Percentiles rank a stretch among this genome's conserved stretches.
These are phyloP conservation scores for Drosophila sucinea DNA, from an alignment of 1,140 invertebrate species.

Conservation along the genomic window DNA sequence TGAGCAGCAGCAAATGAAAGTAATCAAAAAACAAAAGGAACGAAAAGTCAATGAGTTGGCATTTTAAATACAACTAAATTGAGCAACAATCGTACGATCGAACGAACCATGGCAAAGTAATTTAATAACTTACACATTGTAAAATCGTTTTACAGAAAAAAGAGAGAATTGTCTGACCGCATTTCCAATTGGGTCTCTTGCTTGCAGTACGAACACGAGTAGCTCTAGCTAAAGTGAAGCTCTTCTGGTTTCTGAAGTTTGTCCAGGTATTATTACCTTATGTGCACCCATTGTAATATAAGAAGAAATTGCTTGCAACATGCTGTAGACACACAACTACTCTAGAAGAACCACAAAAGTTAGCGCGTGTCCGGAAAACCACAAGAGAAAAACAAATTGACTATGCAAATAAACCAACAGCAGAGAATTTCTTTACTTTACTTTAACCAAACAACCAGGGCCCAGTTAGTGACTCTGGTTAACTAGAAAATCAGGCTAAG, in stretches of 20 bases:
- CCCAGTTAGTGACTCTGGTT: background rate
- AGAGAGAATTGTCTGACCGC: conserved; percentile 24
- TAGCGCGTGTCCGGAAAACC: conserved; percentile 23
- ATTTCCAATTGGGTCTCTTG: conserved; percentile 37
- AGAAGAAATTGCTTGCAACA: conserved; percentile 58
- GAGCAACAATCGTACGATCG: too few species aligned
- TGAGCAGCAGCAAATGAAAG: conserved; percentile 17
- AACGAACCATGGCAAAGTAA: conserved; percentile 44
- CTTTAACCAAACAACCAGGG: background rate
- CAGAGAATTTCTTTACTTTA: background rate
- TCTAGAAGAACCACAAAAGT: conserved; percentile 38
- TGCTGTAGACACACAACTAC: conserved; percentile 22
- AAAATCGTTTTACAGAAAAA: conserved; percentile 42
- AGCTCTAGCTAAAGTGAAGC: conserved; percentile 14
- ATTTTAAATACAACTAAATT: background rate
- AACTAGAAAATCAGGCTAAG: background rate
- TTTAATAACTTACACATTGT: conserved; percentile 57
- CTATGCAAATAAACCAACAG: conserved; percentile 15
- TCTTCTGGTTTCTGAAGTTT: background rate
- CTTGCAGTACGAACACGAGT: conserved; percentile 39
- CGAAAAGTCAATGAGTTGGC: conserved; percentile 17
- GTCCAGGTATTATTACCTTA: background rate
- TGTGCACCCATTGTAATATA: conserved; percentile 28
- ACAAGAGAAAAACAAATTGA: conserved; percentile 40
- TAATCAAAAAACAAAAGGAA: conserved; percentile 6